Percentiles rank a stretch among this genome's conserved stretches.
Conservation (phyloP, 1,140 invertebrate species). For the Calephelis nemesis region DNA sequence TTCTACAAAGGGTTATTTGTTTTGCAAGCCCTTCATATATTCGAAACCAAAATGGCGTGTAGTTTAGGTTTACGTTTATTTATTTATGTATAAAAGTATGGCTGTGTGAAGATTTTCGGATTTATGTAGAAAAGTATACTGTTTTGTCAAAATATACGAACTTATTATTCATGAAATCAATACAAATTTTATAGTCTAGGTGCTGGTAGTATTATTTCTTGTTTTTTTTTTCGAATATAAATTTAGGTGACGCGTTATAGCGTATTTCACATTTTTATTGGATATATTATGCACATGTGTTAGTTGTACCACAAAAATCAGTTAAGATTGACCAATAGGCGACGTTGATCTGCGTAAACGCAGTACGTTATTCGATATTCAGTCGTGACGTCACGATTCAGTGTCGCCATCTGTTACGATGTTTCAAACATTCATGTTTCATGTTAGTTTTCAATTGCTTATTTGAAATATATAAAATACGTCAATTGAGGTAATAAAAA, state of each 20-base stretch:
- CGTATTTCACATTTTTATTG: constrained; percentile 42
- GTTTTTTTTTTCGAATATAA: constrained; percentile 19
- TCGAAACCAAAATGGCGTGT: constrained; percentile 57
- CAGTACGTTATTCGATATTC: no score
- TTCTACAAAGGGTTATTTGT: constrained; percentile 40
- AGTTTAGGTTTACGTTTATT: constrained; percentile 53
- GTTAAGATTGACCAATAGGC: no score
- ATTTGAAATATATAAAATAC: no score
- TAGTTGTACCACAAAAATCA: neutral
- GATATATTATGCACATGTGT: constrained; percentile 29
- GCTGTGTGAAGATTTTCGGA: constrained; percentile 51
- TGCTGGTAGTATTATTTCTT: constrained; percentile 46
- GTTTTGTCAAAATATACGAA: neutral
- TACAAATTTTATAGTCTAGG: constrained; percentile 51
- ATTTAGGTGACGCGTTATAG: constrained; percentile 24
- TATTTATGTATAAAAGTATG: constrained; percentile 58
- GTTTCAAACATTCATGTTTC: no score
- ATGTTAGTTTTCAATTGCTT: no score
- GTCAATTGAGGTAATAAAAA: no score
- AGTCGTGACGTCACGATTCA: no score
- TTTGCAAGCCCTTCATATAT: constrained; percentile 47
- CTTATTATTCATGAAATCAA: neutral
- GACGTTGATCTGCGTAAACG: no score
- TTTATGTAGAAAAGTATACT: constrained; percentile 41
- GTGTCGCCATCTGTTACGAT: no score